A percentile compares a stretch with the other conserved stretches of the same genome.
Evolutionary conservation across 1,140 invertebrate species (phyloP).

Genomic region (Dreissena polymorpha): DNA sequence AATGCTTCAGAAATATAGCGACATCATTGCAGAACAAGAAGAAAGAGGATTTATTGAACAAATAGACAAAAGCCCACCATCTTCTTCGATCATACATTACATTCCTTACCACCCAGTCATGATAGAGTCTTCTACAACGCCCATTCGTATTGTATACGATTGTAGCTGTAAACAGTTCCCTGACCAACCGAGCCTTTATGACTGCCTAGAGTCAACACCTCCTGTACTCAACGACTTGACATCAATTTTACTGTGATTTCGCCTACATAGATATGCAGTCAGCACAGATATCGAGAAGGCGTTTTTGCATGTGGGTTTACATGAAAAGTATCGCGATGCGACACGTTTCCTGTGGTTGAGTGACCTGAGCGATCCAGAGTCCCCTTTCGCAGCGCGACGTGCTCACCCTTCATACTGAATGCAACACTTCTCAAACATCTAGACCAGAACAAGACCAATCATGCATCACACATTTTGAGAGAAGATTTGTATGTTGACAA

Average conservation of each 20-base stretch:
- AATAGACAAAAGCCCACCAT: not conserved
- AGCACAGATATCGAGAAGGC: constrained; percentile 18
- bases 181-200: not conserved
- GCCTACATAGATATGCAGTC: not conserved
- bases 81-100: not conserved
- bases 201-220: not conserved
- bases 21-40: not conserved
- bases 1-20: too few species aligned
- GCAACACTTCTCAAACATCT: constrained; percentile 6
- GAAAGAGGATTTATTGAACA: constrained; percentile 5
- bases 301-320: not conserved
- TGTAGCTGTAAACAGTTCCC: not conserved
- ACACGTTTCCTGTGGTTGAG: constrained; percentile 23
- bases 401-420: not conserved
- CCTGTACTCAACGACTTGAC: not conserved
- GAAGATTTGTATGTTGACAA: constrained; percentile 50
- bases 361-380: constrained; percentile 11
- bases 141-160: constrained; percentile 30
- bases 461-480: not conserved
- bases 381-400: not conserved
- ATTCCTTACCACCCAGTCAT: constrained; percentile 22
- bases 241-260: not conserved
- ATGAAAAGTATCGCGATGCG: constrained; percentile 2
- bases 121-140: constrained; percentile 34
- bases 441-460: not conserved